A percentile compares a stretch with the other conserved stretches of the same genome.
Conservation (phyloP, 2,888 invertebrate genomes). For the Tenthredo mesomela region DNA sequence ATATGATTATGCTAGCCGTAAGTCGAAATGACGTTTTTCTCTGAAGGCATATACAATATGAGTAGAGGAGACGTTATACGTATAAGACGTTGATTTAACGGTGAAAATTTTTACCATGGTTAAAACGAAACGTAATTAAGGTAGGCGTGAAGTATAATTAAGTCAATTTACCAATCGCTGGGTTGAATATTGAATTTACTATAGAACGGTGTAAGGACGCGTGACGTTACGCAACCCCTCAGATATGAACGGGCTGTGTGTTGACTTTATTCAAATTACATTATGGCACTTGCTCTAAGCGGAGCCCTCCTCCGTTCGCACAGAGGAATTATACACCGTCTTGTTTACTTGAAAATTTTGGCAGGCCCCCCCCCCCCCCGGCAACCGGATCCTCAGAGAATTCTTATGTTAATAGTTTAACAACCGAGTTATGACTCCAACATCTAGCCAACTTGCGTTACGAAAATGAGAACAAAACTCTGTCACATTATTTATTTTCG, state of each 20-base stretch:
- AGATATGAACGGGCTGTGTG: slow-evolving; percentile 24
- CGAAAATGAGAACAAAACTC: background rate
- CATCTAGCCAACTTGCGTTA: background rate
- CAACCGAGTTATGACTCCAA: slow-evolving; percentile 10
- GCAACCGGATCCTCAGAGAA: slow-evolving; percentile 25
- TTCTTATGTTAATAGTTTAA: slow-evolving; percentile 31
- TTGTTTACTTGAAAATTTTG: slow-evolving; percentile 39
- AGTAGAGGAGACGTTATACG: background rate
- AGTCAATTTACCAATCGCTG: slow-evolving; percentile 26
- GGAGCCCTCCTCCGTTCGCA: background rate
- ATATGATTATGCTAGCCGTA: slow-evolving; percentile 27
- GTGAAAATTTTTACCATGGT: background rate
- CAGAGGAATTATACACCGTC: slow-evolving; percentile 7
- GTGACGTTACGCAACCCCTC: background rate
- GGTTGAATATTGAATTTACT: slow-evolving; percentile 40
- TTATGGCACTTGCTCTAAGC: slow-evolving; percentile 34
- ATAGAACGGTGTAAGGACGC: background rate
- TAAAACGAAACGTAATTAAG: background rate
- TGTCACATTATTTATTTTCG: background rate
- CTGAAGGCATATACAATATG: background rate
- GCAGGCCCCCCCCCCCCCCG: background rate
- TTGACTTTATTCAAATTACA: slow-evolving; percentile 46
- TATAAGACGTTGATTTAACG: background rate
- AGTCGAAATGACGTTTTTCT: slow-evolving; percentile 25
- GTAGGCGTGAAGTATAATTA: slow-evolving; percentile 1